Base-by-base conservation (phyloP, 2,113 vertebrate genomes). In the Gasterosteus nipponicus region DNA sequence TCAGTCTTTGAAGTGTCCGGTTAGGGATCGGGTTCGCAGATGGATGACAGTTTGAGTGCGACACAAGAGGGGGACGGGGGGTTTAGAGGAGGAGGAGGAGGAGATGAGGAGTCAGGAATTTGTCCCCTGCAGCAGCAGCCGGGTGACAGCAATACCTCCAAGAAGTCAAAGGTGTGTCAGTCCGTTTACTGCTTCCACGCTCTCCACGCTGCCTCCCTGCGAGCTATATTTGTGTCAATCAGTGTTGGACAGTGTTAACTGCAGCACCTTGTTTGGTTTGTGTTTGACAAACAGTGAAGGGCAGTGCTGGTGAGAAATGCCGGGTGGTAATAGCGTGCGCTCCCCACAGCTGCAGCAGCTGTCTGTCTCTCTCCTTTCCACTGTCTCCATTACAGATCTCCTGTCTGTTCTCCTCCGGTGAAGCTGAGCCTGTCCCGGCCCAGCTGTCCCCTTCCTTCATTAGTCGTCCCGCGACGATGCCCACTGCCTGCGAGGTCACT, bases 361-460 rank as follows among this genome's bases (percentile, higher is more conserved):
- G 90, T 88, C 86, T 88, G 86, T 61, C 68, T 75, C 75, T 73
- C 70, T 51, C 81, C 66, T 81, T 77, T 84, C 82, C 84, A 53
- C 33, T 39, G 10, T 79, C 89, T 91, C 87, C 80, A 77, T 92
- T 88, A 86, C 89, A 82, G 78, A 86, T 80, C 57, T 69, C 54
- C 70, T 72, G 77, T 80, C 83, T 88, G 63, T 8, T 41, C 78
- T 69, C 68, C 76, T 76, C 78, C 53, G 31, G 67, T 83, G 42
- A 41, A 57, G 47, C 71, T 61, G 33, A 35, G 60, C 51, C 71
- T 18, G 58, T 76, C 81, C 71, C 61, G 33, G 67, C 46, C 78
- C 92, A 93, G 92, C 90, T 93, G 92, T 91, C 87, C 81, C 75
- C 51, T 84, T 90, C 86, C 76, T 75, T 92, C 89, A 84, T 69